Evolutionary conservation across 1,140 invertebrate species (phyloP).

Genomic region (Diorhabda elongata): DNA sequence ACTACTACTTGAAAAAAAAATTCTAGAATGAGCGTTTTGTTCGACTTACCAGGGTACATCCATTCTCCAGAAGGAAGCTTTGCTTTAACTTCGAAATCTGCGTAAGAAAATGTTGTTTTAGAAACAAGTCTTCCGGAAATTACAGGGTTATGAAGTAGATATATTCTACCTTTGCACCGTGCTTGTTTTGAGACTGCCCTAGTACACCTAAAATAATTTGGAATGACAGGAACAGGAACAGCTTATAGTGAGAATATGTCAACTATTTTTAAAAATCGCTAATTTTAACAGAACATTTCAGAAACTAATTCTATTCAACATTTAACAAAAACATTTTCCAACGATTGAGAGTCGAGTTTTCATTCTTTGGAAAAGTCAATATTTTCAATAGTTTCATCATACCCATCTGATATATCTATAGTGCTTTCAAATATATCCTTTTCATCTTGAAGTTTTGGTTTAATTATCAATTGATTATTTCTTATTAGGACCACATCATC

Average conservation of each 20-base stretch:
- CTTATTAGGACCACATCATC: conserved; percentile 15
- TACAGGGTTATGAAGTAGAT: conserved; percentile 26
- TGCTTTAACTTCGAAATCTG: conserved; percentile 58
- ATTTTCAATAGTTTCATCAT: not conserved
- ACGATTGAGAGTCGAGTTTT: no score
- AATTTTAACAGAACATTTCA: no score
- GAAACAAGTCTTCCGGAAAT: conserved; percentile 46
- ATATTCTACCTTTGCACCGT: conserved; percentile 8
- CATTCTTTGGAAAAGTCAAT: no score
- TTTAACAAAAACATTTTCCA: no score
- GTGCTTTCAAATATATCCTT: not conserved
- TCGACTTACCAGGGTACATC: conserved; percentile 54
- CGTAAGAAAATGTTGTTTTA: conserved; percentile 57
- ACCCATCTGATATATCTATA: not conserved
- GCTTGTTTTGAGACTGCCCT: not conserved
- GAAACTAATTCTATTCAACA: no score
- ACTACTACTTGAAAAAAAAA: no score
- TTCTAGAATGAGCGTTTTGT: no score
- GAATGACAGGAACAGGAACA: no score
- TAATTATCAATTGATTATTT: conserved; percentile 18
- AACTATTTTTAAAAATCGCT: no score
- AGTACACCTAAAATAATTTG: conserved; percentile 1
- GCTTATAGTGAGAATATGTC: no score
- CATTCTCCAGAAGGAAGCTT: conserved; percentile 65
- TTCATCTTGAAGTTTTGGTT: conserved; percentile 13